Base-by-base conservation (phyloP, 1,140 invertebrate genomes). In the Heliconius nattereri region DNA sequence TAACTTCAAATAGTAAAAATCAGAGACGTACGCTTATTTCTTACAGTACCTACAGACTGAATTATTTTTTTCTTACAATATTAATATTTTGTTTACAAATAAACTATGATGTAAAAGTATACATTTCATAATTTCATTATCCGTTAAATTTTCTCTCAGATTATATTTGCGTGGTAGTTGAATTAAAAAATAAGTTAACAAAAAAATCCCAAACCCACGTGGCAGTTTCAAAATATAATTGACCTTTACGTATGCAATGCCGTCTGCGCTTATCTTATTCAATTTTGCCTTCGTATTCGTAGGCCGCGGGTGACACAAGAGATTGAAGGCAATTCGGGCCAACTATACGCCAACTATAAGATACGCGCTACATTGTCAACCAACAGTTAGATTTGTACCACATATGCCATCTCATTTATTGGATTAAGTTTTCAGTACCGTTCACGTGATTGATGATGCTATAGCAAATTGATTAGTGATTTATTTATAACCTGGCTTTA, bases 381-480 rank as follows among this genome's bases (percentile, higher is more conserved):
- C 72, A 81, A 81, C 80, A 78, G 80, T 81, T 81, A 78, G 7
- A 60, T 75, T 54, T 75, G 76, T 74, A 37, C 73, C 49, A 71
- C 73, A 78, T 81, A 73, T 78, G 52, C 71, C 73, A 70, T 71
- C 70, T 75, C 13, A 77, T 81, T 79, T 75, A 79, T 79, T 81
- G 76, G 80, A 81, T 81, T 81, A 75, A 81, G 75, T 75, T 71
- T 71, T 77, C 72, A 74, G 66, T 73, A 74, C 26, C 49, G 75
- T 54, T 32, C 80, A 80, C 79, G 75, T 80, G 79, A 80, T 80
- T 80, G 75, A 76, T 74, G 66, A 60, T 70, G 26, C 23, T 76
- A 80, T 73, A 60, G 57, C 78, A 57, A 23, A 79, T 76, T 75
- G 60, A 76, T 80, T 77, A 71, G 54, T 66, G 35, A 45, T 80